Evolutionary conservation across 92 coral and sea anemone species (phyloP), one percentile per base, ranked within the genome.

Genomic region (Isaurus tuberculatus): DNA sequence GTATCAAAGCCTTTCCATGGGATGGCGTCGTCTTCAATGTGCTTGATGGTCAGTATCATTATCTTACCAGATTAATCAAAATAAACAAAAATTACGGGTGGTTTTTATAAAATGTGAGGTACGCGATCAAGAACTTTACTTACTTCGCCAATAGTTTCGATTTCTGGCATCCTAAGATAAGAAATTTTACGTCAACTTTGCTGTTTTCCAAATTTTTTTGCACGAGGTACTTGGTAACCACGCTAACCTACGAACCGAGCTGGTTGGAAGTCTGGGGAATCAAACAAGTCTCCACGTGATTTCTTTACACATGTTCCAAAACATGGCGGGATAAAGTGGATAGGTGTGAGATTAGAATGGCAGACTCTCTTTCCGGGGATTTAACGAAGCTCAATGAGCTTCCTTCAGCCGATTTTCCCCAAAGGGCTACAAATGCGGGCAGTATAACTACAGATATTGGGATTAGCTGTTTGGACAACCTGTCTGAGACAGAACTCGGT

Each of bases 401-500:
- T 23, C 83, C 86, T 8, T 43, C 92, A 36, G 46, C 88, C 40
- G 81, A 85, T 46, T 89, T 88, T 11, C 87, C 89, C 2, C 95
- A 90, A 46, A 88, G 96, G 68, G 96, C 96, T 8, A 88, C 86
- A 17, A 93, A 91, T 51, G 95, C 98, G 33, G 84, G 69, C 7
- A 92, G 95, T 75, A 69, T 83, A n/a, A 91, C 85, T 0, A 87
- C 79, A 6, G 99, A 96, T 66, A 89, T 96, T 69, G 85, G 92
- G 43, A 53, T 65, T 28, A 88, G 84, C 65, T 96, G 99, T 78
- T 64, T 94, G 53, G 90, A 92, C 65, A 91, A 72, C 70, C 89
- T 86, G 17, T 84, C 92, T 28, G 92, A 91, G 49, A 84, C 91
- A 25, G 94, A 94, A 65, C 77, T 84, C 37, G 98, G 98, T 94